These are phyloP conservation scores for Cinclus mexicanus DNA, from an alignment of 2,113 vertebrate species.

Conservation along the genomic window DNA sequence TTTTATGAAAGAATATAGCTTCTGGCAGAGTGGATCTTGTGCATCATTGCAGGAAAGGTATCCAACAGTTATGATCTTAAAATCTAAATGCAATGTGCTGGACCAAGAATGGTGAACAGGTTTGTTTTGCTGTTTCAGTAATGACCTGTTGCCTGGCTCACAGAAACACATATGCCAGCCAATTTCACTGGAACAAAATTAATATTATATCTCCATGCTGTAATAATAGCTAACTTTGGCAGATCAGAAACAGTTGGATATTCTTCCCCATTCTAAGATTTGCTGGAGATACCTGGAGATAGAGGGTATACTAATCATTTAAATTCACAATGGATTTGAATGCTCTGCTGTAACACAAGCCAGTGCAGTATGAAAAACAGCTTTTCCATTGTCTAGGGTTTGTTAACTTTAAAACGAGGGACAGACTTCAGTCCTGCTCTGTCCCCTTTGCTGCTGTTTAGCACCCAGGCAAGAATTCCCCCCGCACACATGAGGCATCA, in stretches of 20 bases:
- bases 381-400: background rate
- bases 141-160: constrained; percentile 68
- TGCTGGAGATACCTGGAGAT: constrained; percentile 25
- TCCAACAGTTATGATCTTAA: constrained; percentile 60
- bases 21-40: constrained; percentile 44
- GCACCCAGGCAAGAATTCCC: background rate
- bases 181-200: constrained; percentile 71
- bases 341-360: background rate
- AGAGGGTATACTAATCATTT: background rate
- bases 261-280: constrained; percentile 29
- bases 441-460: background rate
- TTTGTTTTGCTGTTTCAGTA: constrained; percentile 67
- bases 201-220: constrained; percentile 61
- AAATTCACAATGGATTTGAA: constrained; percentile 3
- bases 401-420: background rate
- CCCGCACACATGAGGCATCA: background rate
- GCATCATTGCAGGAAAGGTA: constrained; percentile 44
- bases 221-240: constrained; percentile 72
- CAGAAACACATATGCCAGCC: constrained; percentile 64
- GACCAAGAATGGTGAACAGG: constrained; percentile 35
- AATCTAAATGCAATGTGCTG: constrained; percentile 57
- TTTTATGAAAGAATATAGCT: constrained; percentile 51
- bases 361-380: background rate
- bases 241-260: constrained; percentile 29
- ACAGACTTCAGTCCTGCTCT: background rate